phyloP scores from a whole-genome alignment of 2,888 invertebrate species.

The Anorthoa munda region DNA sequence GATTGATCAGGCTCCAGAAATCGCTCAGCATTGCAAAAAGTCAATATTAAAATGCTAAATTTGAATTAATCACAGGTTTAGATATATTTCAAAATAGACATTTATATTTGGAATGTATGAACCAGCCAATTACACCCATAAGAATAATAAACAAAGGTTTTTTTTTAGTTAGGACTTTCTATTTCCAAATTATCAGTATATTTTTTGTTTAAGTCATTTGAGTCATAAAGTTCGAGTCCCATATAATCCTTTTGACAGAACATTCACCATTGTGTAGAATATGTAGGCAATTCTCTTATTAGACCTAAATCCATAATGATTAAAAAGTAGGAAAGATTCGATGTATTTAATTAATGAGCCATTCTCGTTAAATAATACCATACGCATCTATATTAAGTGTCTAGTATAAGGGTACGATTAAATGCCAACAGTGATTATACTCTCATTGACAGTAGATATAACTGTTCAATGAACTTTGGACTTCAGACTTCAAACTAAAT shows the following conservation, averaged over 20 bases:
- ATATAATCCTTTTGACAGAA: not conserved
- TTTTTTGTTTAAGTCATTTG: not conserved
- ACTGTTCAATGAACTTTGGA: constrained; percentile 71
- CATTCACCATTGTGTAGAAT: not conserved
- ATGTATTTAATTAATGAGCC: not conserved
- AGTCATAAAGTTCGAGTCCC: constrained; percentile 11
- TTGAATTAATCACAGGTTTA: not conserved
- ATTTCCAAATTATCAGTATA: not conserved
- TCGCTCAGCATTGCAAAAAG: constrained; percentile 14
- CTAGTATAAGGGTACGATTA: constrained; percentile 19
- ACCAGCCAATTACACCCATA: not conserved
- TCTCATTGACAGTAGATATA: constrained; percentile 15
- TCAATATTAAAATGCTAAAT: not conserved
- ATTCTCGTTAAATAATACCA: constrained; percentile 5
- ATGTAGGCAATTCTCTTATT: not conserved
- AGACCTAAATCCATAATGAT: not conserved
- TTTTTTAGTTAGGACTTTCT: constrained; percentile 16
- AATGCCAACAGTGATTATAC: constrained; percentile 12
- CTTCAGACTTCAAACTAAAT: constrained; percentile 45
- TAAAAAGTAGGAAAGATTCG: not conserved
- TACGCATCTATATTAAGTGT: not conserved
- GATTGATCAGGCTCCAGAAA: not conserved
- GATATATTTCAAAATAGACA: too few relatives aligned
- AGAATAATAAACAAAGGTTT: not conserved
- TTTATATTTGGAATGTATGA: not conserved